Conservation (phyloP, 30 jellyfish, hydroid and myxozoan genomes). For the Mastigias papua region DNA sequence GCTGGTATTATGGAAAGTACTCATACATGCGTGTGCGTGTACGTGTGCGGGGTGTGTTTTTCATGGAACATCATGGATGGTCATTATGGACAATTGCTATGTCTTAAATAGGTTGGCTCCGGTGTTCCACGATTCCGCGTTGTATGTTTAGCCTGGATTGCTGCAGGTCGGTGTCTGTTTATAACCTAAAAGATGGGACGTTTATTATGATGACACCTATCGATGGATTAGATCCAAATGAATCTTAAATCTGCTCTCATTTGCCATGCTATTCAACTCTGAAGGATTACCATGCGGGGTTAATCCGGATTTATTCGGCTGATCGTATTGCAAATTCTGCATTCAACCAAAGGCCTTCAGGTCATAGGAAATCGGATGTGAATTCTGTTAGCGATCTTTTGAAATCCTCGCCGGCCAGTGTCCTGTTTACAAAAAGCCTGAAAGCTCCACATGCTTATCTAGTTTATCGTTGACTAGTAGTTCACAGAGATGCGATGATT, state of each 20-base stretch:
- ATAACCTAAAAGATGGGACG: background rate
- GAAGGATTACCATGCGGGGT: background rate
- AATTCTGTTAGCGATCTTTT: background rate
- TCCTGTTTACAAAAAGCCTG: background rate
- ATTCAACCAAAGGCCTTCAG: background rate
- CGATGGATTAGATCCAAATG: slow-evolving; percentile 3
- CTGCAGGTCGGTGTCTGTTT: slow-evolving; percentile 12
- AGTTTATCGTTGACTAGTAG: too few species aligned
- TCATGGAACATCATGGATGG: too few species aligned
- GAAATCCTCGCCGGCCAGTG: background rate
- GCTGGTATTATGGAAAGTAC: too few species aligned
- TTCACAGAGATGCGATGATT: too few species aligned
- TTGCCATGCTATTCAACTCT: background rate
- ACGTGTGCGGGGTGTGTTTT: too few species aligned
- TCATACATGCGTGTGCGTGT: too few species aligned
- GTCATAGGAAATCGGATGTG: slow-evolving; percentile 17
- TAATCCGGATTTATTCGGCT: slow-evolving; percentile 4
- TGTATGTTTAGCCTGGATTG: background rate
- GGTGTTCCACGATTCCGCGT: background rate
- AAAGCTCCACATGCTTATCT: background rate
- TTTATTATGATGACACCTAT: slow-evolving; percentile 16
- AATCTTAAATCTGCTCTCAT: slow-evolving; percentile 7
- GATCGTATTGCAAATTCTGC: slow-evolving; percentile 11
- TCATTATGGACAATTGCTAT: too few species aligned
- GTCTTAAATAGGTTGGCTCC: background rate